These are phyloP conservation scores for Podiceps cristatus DNA, from an alignment of 2,113 vertebrate species.

Conservation along the genomic window DNA sequence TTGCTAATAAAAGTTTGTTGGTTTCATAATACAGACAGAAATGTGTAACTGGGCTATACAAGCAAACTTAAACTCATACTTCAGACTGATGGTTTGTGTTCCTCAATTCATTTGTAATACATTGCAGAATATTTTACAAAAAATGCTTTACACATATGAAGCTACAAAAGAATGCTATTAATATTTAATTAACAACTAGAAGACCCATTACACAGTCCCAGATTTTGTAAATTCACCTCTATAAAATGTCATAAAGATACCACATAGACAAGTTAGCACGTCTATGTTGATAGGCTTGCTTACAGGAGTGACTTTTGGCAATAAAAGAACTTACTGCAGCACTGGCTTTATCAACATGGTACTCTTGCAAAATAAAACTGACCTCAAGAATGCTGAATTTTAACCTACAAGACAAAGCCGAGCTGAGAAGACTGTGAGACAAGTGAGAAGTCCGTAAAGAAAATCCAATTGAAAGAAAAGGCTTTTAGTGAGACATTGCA, in stretches of 20 bases:
- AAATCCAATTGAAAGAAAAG: not conserved
- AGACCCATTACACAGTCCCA: not conserved
- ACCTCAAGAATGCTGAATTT: not conserved
- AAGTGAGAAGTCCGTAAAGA: not conserved
- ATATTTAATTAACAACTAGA: not conserved
- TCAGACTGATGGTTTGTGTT: not conserved
- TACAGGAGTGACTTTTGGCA: not conserved
- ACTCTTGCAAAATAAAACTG: not conserved
- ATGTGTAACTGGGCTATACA: not conserved
- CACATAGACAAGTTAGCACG: not conserved
- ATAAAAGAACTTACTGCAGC: not conserved
- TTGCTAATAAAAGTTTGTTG: constrained; percentile 32
- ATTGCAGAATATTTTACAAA: not conserved
- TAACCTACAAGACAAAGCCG: not conserved
- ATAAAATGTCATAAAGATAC: not conserved
- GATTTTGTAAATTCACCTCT: not conserved
- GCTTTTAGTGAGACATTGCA: not conserved
- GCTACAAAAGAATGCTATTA: not conserved
- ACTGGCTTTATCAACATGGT: not conserved
- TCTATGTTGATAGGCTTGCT: not conserved
- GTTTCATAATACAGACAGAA: constrained; percentile 24
- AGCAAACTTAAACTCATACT: not conserved
- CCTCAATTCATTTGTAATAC: not conserved
- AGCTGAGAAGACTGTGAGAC: not conserved
- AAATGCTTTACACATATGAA: not conserved